These are phyloP conservation scores for Tiaroga cobitis DNA, from an alignment of 2,797 vertebrate genomes.

Conservation along the genomic window DNA sequence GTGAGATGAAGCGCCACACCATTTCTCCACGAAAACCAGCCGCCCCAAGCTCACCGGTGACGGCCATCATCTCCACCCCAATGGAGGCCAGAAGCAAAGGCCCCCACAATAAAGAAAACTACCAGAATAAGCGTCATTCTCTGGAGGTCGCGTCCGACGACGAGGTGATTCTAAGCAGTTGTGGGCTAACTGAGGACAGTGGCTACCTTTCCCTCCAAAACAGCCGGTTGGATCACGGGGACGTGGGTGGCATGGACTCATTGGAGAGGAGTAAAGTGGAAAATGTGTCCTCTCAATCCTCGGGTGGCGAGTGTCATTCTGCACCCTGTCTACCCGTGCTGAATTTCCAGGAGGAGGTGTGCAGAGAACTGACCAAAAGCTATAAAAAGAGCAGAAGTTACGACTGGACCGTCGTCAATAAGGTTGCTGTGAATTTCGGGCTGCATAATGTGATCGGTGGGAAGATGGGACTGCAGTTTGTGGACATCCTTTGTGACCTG, in stretches of 20 bases:
- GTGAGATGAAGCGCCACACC: conserved; percentile 51
- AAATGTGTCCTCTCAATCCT: neutral
- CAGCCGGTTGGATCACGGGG: conserved; percentile 75
- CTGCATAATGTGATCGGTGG: conserved; percentile 89
- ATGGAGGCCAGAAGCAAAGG: conserved; percentile 63
- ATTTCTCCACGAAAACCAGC: conserved; percentile 66
- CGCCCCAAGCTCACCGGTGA: conserved; percentile 37
- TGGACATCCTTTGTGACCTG: conserved; percentile 86
- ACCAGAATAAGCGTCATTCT: conserved; percentile 54
- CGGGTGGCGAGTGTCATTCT: conserved; percentile 40
- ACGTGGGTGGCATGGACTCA: conserved; percentile 49
- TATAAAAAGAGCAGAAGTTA: conserved; percentile 81
- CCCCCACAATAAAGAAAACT: conserved; percentile 88
- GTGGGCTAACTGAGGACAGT: conserved; percentile 82
- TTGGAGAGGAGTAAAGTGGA: conserved; percentile 13
- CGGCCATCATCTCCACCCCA: conserved; percentile 41
- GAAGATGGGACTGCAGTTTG: conserved; percentile 86
- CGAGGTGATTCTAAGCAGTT: conserved; percentile 64
- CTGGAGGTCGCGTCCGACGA: conserved; percentile 61
- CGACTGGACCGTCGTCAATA: conserved; percentile 80
- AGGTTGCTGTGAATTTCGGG: conserved; percentile 74
- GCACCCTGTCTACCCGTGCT: conserved; percentile 80
- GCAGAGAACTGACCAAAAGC: conserved; percentile 82
- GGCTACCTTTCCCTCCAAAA: conserved; percentile 88
- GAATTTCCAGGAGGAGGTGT: conserved; percentile 84